Evolutionary conservation across 2,113 vertebrate species (phyloP).

Genomic region (Calyptommatus sinebrachiatus): DNA sequence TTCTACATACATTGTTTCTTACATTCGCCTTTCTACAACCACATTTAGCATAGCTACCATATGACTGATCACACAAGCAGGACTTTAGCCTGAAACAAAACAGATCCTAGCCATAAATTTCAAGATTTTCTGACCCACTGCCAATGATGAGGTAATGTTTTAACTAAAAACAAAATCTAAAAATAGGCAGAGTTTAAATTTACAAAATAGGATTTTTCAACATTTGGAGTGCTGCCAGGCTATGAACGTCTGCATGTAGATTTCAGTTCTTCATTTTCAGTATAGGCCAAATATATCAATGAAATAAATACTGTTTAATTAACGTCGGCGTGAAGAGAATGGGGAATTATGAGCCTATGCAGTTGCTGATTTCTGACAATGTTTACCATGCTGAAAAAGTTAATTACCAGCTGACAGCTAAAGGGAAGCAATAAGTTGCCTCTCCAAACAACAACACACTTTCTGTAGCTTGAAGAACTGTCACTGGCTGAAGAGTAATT

Average conservation of each 20-base stretch:
- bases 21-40: neutral
- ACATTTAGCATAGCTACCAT: neutral
- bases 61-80: neutral
- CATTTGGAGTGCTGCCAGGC: conserved; percentile 61
- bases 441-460: conserved; percentile 6
- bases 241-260: conserved; percentile 50
- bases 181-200: conserved; percentile 72
- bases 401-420: conserved; percentile 44
- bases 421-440: conserved; percentile 14
- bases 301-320: conserved; percentile 4
- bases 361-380: conserved; percentile 8
- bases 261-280: conserved; percentile 43
- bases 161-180: conserved; percentile 72
- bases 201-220: conserved; percentile 66
- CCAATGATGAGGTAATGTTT: conserved; percentile 72
- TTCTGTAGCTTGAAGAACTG: neutral
- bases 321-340: neutral
- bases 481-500: neutral
- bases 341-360: neutral
- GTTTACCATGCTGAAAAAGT: conserved; percentile 36
- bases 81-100: conserved; percentile 47
- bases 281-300: conserved; percentile 33
- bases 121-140: conserved; percentile 56
- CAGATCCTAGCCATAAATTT: conserved; percentile 49
- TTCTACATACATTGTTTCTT: neutral